These are phyloP conservation scores for Hyposoter didymator DNA, from an alignment of 2,888 invertebrate species.

Conservation along the genomic window DNA sequence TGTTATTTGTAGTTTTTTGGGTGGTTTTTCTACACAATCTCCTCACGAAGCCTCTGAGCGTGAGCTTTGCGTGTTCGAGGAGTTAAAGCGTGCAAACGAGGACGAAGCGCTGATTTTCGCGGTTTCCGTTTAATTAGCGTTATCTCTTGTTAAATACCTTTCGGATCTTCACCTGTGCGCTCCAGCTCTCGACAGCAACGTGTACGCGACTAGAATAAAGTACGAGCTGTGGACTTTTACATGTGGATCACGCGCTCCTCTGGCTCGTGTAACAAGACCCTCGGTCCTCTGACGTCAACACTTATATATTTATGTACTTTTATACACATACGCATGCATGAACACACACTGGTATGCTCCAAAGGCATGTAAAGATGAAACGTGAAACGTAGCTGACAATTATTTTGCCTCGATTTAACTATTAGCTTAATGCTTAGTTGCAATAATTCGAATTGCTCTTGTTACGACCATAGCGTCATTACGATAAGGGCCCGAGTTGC, in stretches of 20 bases:
- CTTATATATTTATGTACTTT: neutral
- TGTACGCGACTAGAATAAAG: constrained; percentile 57
- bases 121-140: constrained; percentile 75
- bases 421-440: constrained; percentile 49
- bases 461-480: constrained; percentile 19
- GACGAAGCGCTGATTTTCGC: constrained; percentile 71
- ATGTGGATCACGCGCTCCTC: constrained; percentile 47
- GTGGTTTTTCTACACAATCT: neutral
- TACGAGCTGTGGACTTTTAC: constrained; percentile 44
- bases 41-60: neutral
- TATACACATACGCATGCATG: neutral
- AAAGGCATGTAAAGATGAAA: constrained; percentile 13
- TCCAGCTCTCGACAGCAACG: constrained; percentile 24
- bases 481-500: constrained; percentile 32
- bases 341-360: neutral
- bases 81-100: constrained; percentile 49
- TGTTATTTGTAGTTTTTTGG: neutral
- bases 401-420: constrained; percentile 45
- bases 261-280: constrained; percentile 16
- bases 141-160: constrained; percentile 69
- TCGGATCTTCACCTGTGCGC: constrained; percentile 63
- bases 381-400: constrained; percentile 25
- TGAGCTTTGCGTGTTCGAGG: constrained; percentile 52
- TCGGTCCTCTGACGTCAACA: constrained; percentile 9
- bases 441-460: constrained; percentile 44